phyloP scores from a whole-genome alignment of 1,140 invertebrate species.

The Liolophura sinensis region DNA sequence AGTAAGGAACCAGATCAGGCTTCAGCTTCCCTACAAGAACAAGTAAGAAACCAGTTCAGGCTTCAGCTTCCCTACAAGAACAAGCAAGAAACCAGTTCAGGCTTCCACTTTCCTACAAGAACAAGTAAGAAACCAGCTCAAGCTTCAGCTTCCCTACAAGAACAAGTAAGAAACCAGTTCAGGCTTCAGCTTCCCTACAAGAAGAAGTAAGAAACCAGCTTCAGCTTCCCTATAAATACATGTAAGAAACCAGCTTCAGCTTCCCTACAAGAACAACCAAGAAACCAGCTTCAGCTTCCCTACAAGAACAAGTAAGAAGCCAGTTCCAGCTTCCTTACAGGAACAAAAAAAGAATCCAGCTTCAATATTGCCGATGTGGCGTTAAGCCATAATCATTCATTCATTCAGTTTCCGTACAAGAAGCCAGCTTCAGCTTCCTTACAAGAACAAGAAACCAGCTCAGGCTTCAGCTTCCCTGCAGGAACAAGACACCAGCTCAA shows the following conservation, averaged over 20 bases:
- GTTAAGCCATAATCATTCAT: no score
- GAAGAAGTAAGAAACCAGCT: not conserved
- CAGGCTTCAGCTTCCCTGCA: slow-evolving; percentile 57
- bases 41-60: no score
- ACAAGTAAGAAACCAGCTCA: no score
- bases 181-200: not conserved
- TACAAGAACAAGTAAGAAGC: not conserved
- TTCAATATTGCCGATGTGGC: no score
- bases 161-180: no score
- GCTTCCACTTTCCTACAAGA: no score
- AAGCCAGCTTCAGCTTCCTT: not conserved
- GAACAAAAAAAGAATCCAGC: no score
- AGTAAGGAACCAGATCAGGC: not conserved
- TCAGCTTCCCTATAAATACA: not conserved
- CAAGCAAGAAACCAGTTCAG: no score
- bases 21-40: no score
- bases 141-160: no score
- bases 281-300: not conserved
- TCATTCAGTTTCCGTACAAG: no score
- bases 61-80: no score
- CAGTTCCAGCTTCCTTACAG: not conserved
- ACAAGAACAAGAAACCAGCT: not conserved
- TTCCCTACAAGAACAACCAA: not conserved
- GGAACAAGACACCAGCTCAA: not conserved
- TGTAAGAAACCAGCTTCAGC: not conserved